Base-by-base conservation (phyloP, 2,888 invertebrate genomes). In the Leptogaster cylindrica region DNA sequence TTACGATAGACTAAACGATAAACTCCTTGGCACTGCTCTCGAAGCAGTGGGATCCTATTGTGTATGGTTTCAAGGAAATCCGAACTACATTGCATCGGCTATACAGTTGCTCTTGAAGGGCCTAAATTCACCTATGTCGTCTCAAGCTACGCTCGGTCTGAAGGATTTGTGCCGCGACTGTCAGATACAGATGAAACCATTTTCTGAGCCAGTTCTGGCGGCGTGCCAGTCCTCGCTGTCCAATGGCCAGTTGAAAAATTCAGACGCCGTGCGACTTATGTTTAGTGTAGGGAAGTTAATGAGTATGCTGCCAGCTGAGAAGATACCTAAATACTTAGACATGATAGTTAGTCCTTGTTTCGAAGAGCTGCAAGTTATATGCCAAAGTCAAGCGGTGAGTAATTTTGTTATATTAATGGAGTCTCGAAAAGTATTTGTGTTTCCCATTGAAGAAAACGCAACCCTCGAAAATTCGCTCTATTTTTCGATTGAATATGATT, bases 121-220 rank as follows among this genome's bases (percentile, higher is more conserved):
- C 1, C 79, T 93, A 8, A 84, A 88, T 72, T 81, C 86, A 0
- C 84, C 87, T 25, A 89, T 91, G 69, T 88, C 91, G 0, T 89
- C 91, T 3, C 87, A 91, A 65, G 90, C 93, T 0, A 94, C 95
- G 2, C 87, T 95, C 79, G 95, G 96, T 20, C 83, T 96, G 8
- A 92, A 95, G 77, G 95, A 95, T 76, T 86, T 97, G 36, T 89
- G 92, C 28, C 84, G 90, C 31, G 93, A 94, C 78, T 94, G 94
- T 77, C 86, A 88, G 73, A 78, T 86, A 55, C 88, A 89, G 76
- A 85, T 96, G 72, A 85, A 87, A 51, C 90, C 90, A 0, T 90
- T 88, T 74, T 91, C 91, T 0, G 87, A 88, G 20, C 89, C 90
- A 68, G 87, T 95, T 67, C 84, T 95, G 3, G 83, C 85, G 18